Evolutionary conservation across 1,140 invertebrate species (phyloP), one percentile per base, ranked within the genome.

Genomic region (Oryctes rhinoceros): DNA sequence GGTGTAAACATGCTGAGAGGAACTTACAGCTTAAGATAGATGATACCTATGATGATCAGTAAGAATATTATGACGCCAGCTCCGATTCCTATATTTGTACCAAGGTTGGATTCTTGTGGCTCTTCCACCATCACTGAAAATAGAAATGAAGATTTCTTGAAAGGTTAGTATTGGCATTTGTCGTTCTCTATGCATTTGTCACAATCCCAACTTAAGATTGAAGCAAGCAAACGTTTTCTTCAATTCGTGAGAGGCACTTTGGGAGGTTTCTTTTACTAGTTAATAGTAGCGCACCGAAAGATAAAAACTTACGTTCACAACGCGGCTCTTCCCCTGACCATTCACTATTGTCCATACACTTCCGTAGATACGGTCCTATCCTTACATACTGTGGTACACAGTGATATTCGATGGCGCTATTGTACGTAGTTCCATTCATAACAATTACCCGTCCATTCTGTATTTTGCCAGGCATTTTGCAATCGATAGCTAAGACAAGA

Each of bases 371-470:
- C 4, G 94, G 93, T 0, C 96, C 96, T 1, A 94, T 91, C 59
- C 95, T 90, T 85, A 95, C 93, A 87, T 91, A 97, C 81, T 95
- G 94, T 7, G 95, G 95, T 78, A 97, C 88, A 85, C 97, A 98
- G 82, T 96, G 94, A 86, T 97, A 98, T 84, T 96, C 94, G 1
- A 96, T 93, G 3, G 93, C 92, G 78, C 94, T 94, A 7, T 93
- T 94, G 84, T 94, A 97, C 0, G 94, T 96, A 0, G 94, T 94
- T 30, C 93, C 93, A 84, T 98, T 97, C 53, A 96, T 92, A 9
- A 96, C 91, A 83, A 96, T 96, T 0, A 96, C 93, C 81, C 95
- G 90, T 0, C 96, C 96, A 86, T 97, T 97, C 76, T 96, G 93
- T 74, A 96, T 94, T 4, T 90, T 87, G 30, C 91, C 90, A 0